These are phyloP conservation scores for Burhinus oedicnemus DNA, from an alignment of 2,113 vertebrate genomes.

Conservation along the genomic window DNA sequence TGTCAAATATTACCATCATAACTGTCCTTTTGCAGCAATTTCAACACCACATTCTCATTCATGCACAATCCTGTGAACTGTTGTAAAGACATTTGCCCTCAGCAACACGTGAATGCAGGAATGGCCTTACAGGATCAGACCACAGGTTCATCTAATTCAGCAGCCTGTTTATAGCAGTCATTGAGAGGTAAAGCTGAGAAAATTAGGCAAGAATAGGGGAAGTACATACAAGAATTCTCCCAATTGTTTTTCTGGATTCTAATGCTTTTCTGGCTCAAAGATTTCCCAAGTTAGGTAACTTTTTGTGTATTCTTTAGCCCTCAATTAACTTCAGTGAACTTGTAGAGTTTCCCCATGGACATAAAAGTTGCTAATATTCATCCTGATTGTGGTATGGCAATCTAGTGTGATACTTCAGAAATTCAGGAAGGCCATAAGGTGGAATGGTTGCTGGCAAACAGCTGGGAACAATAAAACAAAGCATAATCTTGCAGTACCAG, in stretches of 20 bases:
- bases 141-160: background rate
- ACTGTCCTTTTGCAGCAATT: background rate
- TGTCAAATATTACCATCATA: background rate
- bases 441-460: background rate
- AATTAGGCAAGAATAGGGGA: background rate
- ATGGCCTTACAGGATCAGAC: background rate
- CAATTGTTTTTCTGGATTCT: background rate
- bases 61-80: background rate
- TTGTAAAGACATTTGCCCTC: background rate
- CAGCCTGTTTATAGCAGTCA: background rate
- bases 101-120: background rate
- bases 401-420: background rate
- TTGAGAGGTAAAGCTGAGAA: background rate
- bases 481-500: background rate
- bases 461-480: background rate
- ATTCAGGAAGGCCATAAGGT: background rate
- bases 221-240: background rate
- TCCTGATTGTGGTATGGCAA: background rate
- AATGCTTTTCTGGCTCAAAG: background rate
- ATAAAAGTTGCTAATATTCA: background rate
- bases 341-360: background rate
- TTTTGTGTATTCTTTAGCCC: background rate
- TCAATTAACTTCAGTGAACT: background rate
- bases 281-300: background rate
- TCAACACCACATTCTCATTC: background rate